These are phyloP conservation scores for Acheta domesticus DNA, from an alignment of 2,888 invertebrate genomes.

Conservation along the genomic window DNA sequence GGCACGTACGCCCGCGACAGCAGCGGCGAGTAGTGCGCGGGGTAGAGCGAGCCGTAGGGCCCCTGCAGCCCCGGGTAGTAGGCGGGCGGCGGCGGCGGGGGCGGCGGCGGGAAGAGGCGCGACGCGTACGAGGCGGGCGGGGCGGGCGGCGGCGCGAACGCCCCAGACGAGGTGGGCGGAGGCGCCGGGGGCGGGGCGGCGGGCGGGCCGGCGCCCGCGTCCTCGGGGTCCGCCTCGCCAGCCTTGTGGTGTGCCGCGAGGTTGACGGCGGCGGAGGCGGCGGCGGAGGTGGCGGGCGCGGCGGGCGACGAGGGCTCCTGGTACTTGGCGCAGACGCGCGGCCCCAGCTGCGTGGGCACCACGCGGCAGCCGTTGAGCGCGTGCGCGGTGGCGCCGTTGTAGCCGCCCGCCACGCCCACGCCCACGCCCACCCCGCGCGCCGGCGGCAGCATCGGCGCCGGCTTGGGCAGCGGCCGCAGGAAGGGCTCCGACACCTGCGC, in stretches of 20 bases:
- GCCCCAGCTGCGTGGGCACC: slow-evolving; percentile 38
- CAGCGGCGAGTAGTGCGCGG: slow-evolving; percentile 40
- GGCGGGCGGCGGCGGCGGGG: slow-evolving; percentile 27
- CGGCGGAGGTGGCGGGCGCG: neutral
- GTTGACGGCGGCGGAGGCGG: slow-evolving; percentile 46
- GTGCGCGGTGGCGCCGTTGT: slow-evolving; percentile 39
- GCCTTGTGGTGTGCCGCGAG: slow-evolving; percentile 45
- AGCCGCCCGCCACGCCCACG: neutral
- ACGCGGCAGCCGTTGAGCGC: slow-evolving; percentile 40
- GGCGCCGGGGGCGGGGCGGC: slow-evolving; percentile 44
- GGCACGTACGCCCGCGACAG: slow-evolving; percentile 28
- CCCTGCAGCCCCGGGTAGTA: slow-evolving; percentile 30
- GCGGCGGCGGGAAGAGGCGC: slow-evolving; percentile 36
- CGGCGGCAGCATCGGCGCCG: slow-evolving; percentile 48
- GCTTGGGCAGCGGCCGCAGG: slow-evolving; percentile 63
- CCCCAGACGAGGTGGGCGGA: too few relatives aligned
- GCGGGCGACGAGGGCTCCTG: slow-evolving; percentile 25
- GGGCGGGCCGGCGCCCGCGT: neutral
- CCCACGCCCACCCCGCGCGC: slow-evolving; percentile 11
- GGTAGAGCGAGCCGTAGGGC: slow-evolving; percentile 44
- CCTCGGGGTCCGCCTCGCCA: neutral
- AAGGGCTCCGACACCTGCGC: slow-evolving; percentile 48
- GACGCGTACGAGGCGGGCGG: slow-evolving; percentile 43
- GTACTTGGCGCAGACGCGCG: slow-evolving; percentile 31
- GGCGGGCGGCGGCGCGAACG: slow-evolving; percentile 11